Conservation (phyloP, 1,140 invertebrate species). For the Caenorhabditis latens region DNA sequence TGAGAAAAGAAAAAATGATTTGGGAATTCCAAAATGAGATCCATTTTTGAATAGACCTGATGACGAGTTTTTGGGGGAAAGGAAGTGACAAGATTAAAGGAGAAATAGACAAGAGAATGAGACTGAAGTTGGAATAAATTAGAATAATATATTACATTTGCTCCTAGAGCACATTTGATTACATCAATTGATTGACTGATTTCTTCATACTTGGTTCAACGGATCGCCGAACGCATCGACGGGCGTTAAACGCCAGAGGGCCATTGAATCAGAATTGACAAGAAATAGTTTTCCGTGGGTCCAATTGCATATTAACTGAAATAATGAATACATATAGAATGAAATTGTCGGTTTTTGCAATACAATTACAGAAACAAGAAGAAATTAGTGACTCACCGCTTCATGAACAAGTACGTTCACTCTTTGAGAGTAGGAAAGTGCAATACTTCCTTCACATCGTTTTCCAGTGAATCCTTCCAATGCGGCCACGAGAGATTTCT, state of each 20-base stretch:
- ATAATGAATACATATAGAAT: not conserved
- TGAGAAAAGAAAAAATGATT: not conserved
- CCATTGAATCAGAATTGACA: slow-evolving; percentile 2
- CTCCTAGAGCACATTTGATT: not conserved
- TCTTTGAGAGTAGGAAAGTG: not conserved
- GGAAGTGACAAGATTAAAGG: slow-evolving; percentile 30
- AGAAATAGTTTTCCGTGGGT: slow-evolving; percentile 41
- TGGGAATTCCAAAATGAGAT: slow-evolving; percentile 27
- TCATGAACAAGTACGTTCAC: slow-evolving; percentile 30
- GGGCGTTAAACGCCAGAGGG: slow-evolving; percentile 43
- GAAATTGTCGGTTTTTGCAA: not conserved
- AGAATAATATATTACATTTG: not conserved
- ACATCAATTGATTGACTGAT: not conserved
- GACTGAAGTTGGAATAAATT: not conserved
- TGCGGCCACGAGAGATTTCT: slow-evolving; percentile 20
- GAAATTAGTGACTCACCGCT: not conserved
- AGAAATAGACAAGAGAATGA: not conserved
- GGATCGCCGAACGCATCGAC: slow-evolving; percentile 39
- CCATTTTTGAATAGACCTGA: slow-evolving; percentile 13
- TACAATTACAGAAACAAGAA: not conserved
- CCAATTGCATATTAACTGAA: slow-evolving; percentile 44
- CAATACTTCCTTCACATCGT: slow-evolving; percentile 36
- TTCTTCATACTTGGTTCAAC: not conserved
- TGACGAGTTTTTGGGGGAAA: slow-evolving; percentile 28
- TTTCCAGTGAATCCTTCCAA: slow-evolving; percentile 40